Base-by-base conservation (phyloP, 2,888 invertebrate species). In the Dryomyza anilis region DNA sequence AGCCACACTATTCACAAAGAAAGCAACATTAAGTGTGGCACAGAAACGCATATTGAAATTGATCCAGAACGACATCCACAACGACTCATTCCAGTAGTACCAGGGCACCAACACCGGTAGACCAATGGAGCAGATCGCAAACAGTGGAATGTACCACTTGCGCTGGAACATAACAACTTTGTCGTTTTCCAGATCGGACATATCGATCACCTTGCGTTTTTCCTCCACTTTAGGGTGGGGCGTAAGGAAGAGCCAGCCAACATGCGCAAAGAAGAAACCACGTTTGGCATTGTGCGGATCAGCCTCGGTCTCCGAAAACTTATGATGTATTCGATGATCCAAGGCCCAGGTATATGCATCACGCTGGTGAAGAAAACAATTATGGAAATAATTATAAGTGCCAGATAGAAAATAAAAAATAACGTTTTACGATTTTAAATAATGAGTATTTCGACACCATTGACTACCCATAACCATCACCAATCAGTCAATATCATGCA, bases 1-100 rank as follows among this genome's bases (percentile, higher is more conserved):
- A 0, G 97, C 96, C 12, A 93, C 91, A 79, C 95, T 95, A 82
- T 97, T 97, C n/a, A 97, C 96, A 74, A 92, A 89, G 87, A 93
- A 98, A 1, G 97, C 97, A 71, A 94, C 91, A 83, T 98, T 95
- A 8, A 98, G 87, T 0, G 92, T 93, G 69, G 90, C 85, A 61
- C 90, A 90, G 84, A 96, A 97, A 56, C 97, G 87, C 71, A 90
- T 87, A 68, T 94, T 89, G 78, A 93, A 94, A 76, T 92, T 91
- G 8, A 96, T 87, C 86, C 93, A 91, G 83, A 94, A 95, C 4
- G 94, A 91, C 72, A 88, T 89, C 84, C 89, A 86, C 12, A 92
- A 79, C 1, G 87, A 86, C 83, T 98, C 97, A 46, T 89, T 85
- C 96, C 96, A 98, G 76, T 87, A 89, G 78, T 91, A 89, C 78